These are phyloP conservation scores for Habropoda laboriosa DNA, from an alignment of 1,140 invertebrate genomes.

Conservation along the genomic window DNA sequence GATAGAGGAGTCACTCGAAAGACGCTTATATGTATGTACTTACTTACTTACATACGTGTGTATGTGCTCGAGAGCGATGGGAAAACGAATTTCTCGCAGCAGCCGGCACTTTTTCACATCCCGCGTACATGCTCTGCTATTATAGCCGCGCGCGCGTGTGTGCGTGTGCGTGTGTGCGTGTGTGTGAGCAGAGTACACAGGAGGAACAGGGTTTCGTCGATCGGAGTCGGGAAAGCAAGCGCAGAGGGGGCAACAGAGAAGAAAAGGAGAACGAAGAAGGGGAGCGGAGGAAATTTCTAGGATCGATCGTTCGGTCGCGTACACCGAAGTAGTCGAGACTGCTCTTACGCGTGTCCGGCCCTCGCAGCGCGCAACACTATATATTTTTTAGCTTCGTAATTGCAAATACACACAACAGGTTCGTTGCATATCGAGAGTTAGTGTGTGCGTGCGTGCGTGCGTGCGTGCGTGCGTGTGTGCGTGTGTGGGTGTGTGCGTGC, in stretches of 20 bases:
- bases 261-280: too few relatives aligned
- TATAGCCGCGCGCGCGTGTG: too few relatives aligned
- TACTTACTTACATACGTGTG: too few relatives aligned
- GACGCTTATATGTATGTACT: too few relatives aligned
- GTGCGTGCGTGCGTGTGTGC: neutral
- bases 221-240: neutral
- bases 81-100: too few relatives aligned
- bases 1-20: constrained; percentile 5
- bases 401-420: constrained; percentile 16
- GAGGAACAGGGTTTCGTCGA: neutral
- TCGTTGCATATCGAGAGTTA: constrained; percentile 8
- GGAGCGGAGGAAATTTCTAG: neutral
- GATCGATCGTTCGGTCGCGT: constrained; percentile 16
- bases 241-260: neutral
- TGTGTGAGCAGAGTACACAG: neutral
- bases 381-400: constrained; percentile 52
- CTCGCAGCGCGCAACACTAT: constrained; percentile 35
- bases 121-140: too few relatives aligned
- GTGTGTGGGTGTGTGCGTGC: neutral
- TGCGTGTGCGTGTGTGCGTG: neutral
- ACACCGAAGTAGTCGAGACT: neutral
- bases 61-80: too few relatives aligned
- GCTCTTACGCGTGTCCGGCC: constrained; percentile 28
- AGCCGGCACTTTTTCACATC: too few relatives aligned
- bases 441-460: neutral